Evolutionary conservation across 2,113 vertebrate species (phyloP), one percentile per base, ranked within the genome.

Genomic region (Athene noctua): DNA sequence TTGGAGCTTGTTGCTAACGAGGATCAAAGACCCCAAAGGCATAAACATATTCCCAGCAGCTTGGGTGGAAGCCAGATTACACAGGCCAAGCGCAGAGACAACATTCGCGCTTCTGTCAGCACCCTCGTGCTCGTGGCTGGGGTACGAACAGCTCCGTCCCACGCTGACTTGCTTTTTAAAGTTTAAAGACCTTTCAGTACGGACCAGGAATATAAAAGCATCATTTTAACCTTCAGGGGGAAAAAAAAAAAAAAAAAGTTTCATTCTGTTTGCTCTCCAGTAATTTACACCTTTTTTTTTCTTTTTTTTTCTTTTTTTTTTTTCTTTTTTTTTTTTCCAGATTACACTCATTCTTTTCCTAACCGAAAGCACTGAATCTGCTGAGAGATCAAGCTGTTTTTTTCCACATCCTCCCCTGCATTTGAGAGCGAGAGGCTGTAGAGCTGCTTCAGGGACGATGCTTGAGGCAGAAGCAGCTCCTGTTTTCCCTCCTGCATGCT

Each of bases 121-220:
- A 7, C 32, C 61, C 36, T 25, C 1, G 5, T 11, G 58, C 75
- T 19, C 1, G 2, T 4, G 15, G 55, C 55, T 30, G 72, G 51
- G 85, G 27, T 13, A 47, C 0, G 0, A 18, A 7, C 11, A 6
- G 61, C 74, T 3, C 5, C 6, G 0, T 14, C 77, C 58, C 19
- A 3, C 8, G 8, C 75, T 65, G 82, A 34, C 30, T 17, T 4
- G 30, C 25, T 72, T 11, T 34, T 9, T 10, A 8, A 26, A 54
- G 36, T 27, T 11, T 54, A 14, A 57, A 52, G 36, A 49, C 23
- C 65, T 47, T 21, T 47, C 21, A 55, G 32, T 2, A 26, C 0
- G 10, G 42, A 42, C 15, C 44, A 26, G 73, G 40, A 29, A 38
- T 19, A 22, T 5, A 46, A 79, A 70, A 82, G 9, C 29, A 63